phyloP scores from a whole-genome alignment of 2,797 vertebrate genomes.

The Ambastaia sidthimunki region DNA sequence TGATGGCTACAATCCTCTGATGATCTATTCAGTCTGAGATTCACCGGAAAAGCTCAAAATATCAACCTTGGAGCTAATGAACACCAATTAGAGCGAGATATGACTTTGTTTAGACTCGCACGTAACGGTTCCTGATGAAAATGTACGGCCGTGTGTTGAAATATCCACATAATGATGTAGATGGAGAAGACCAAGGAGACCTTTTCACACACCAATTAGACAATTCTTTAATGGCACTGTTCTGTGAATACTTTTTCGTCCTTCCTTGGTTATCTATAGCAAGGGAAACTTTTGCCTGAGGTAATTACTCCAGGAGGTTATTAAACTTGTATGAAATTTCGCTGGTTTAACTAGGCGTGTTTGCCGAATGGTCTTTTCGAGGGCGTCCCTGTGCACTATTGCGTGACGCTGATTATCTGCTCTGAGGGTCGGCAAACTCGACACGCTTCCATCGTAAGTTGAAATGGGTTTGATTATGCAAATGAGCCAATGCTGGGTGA shows the following conservation, averaged over 20 bases:
- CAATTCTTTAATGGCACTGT: constrained; percentile 57
- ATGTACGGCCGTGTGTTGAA: constrained; percentile 54
- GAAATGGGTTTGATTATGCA: constrained; percentile 56
- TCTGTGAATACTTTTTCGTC: constrained; percentile 52
- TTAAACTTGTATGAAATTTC: constrained; percentile 32
- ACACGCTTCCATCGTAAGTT: constrained; percentile 53
- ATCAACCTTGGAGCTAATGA: constrained; percentile 58
- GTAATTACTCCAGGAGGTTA: constrained; percentile 47
- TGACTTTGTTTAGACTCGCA: constrained; percentile 57
- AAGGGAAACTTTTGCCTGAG: constrained; percentile 37
- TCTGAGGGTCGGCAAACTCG: constrained; percentile 60
- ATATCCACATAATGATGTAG: constrained; percentile 57
- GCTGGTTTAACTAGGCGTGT: constrained; percentile 16
- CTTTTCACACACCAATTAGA: constrained; percentile 61
- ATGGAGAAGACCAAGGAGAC: constrained; percentile 54
- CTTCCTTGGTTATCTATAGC: constrained; percentile 29
- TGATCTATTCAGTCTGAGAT: constrained; percentile 60
- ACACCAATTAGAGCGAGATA: constrained; percentile 61
- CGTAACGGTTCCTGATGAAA: constrained; percentile 45
- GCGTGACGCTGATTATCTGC: constrained; percentile 59
- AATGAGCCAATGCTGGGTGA: constrained; percentile 44
- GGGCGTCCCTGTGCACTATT: constrained; percentile 64
- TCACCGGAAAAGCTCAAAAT: constrained; percentile 54
- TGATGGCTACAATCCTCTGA: constrained; percentile 55
- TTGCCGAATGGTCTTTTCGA: constrained; percentile 7